Evolutionary conservation across 2,888 invertebrate species (phyloP), one percentile per base, ranked within the genome.

Genomic region (Diploptera punctata): DNA sequence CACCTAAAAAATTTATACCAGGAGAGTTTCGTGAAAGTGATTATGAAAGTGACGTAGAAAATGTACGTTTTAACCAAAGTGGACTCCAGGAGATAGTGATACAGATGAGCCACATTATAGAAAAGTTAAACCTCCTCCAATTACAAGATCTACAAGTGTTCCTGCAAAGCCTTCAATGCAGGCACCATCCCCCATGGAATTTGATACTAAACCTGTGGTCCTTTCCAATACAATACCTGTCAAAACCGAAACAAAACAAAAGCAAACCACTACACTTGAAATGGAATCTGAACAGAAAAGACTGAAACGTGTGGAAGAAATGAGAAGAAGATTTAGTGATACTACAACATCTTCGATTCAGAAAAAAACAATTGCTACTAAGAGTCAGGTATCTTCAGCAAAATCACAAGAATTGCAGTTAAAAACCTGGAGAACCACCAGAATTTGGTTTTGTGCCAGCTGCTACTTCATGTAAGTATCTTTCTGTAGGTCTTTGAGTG

Each of bases 11-110:
- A 80, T 91, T 91, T 78, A 81, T 88, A 21, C 88, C 87, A 5
- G 90, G 90, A 13, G 88, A 89, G 73, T 89, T 88, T 75, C 84
- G 87, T 18, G 90, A 91, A 77, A 90, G 89, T 68, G 91, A 91
- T 77, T 91, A 91, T 77, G 91, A 91, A 77, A 90, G 90, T 79
- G 91, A 91, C 77, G 84, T 88, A 4, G 91, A 91, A 74, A 82
- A 84, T 16, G 81, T 84, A 0, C 85, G 85, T 77, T 90, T 91
- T 72, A 86, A 86, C 85, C 89, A 0, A 85, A 88, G 71, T 91
- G 91, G 91, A 85, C 87, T 0, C 91, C 91, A 0, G 82, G 84
- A 13, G 88, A 87, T 19, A 85, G 85, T 68, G 88, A 89, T 71
- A 84, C 83, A 0, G 87, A 89, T 67, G 86, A 87, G 60, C 85